Evolutionary conservation across 2,113 vertebrate genomes (phyloP).

Genomic region (Cnemophilus loriae): DNA sequence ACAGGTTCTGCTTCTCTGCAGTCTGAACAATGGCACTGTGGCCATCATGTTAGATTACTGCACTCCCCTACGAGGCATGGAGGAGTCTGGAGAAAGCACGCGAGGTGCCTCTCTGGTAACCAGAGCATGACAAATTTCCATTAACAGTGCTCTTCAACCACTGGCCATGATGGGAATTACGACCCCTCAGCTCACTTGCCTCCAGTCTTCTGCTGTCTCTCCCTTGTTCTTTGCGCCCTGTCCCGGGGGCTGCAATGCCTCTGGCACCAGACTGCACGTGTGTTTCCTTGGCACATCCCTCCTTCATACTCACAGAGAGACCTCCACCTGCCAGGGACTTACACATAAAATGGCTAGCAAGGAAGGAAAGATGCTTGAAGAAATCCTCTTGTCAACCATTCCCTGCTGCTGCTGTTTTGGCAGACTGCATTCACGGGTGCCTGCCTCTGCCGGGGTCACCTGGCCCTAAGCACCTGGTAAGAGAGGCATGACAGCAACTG

Average conservation of each 20-base stretch:
- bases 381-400: not conserved
- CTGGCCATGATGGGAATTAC: too few species aligned
- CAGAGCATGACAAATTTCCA: not conserved
- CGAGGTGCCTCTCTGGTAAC: not conserved
- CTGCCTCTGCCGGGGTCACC: not conserved
- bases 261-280: rapidly evolving
- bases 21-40: not conserved
- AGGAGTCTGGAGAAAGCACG: not conserved
- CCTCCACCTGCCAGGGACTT: not conserved
- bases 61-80: not conserved
- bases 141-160: not conserved
- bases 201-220: not conserved
- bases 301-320: not conserved
- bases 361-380: not conserved
- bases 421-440: not conserved
- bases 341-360: rapidly evolving
- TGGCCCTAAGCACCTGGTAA: rapidly evolving
- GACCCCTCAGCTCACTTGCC: not conserved
- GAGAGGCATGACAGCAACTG: rapidly evolving
- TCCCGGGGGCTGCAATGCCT: not conserved
- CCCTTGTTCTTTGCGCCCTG: rapidly evolving
- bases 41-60: not conserved
- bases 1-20: not conserved
- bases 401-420: not conserved
- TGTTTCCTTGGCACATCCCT: not conserved